Evolutionary conservation across 2,113 vertebrate species (phyloP), one percentile per base, ranked within the genome.

Genomic region (Cnemophilus loriae): DNA sequence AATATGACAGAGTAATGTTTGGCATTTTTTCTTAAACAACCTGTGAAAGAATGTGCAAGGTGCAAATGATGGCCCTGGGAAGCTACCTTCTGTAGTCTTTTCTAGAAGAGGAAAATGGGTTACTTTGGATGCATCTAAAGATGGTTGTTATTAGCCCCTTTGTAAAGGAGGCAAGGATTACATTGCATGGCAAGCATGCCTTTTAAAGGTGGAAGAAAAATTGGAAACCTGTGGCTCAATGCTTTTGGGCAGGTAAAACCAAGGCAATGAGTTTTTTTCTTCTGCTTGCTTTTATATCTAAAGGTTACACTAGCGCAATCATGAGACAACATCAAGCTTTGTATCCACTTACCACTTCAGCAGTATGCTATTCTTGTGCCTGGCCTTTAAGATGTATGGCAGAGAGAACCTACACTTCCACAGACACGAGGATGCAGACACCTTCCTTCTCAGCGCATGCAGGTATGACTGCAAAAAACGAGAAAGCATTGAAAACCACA

Each of bases 321-420:
- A 5, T 39, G 61, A n/a, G 63, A 78, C 22, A 70, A 7, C 20
- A 17, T 5, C 17, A 39, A 33, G 32, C 16, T 60, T 50, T 22
- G 2, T 27, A 39, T 76, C 10, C 15, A 4, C 16, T 56, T 64
- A 41, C 8, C 27, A 17, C 27, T 71, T 6, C 2, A 4, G 7
- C 11, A 0, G 6, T 53, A 13, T 32, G 22, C 4, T 80, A 2
- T 39, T 75, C 23, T 18, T 1, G 3, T 64, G 11, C 7, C 17
- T 46, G 49, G 17, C 30, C 37, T 69, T 55, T 30, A 24, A 44
- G 22, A 7, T 15, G 1, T 24, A 3, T 53, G 56, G 3, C 16
- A n/a, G 32, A 22, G 35, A 57, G 46, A 65, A n/a, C 1, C 6
- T 52, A 13, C 0, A 1, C 6, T 81, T 63, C 23, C 15, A 22